Evolutionary conservation across 2,888 invertebrate species (phyloP), one percentile per base, ranked within the genome.

Genomic region (Habrosyne pyritoides): DNA sequence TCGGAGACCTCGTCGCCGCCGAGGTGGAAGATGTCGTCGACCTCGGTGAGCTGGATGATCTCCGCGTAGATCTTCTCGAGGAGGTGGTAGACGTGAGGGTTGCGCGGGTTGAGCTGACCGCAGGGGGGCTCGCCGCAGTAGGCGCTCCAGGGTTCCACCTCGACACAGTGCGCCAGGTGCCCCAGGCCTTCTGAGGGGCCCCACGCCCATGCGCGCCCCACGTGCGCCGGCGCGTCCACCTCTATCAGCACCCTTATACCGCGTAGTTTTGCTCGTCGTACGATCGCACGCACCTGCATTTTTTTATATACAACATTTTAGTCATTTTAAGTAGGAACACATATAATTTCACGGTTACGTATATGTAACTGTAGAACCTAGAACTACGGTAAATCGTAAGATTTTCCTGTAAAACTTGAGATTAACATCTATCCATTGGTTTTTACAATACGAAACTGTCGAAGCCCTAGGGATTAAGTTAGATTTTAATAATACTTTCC

Each of bases 221-320:
- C 96, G 84, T 98, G 98, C 4, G 97, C 97, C 0, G 98, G 98
- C 10, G 97, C 96, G 86, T 98, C 98, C 55, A 98, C 95, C 88
- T 99, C 99, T 0, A 98, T 94, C 53, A 99, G 86, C 10, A 98
- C 95, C 63, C 98, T 94, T 53, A 99, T 95, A 0, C 98, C 99
- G 57, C 97, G 93, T n/a, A 96, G 81, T 64, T 95, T 92, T 0
- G 97, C 97, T 77, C 95, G 97, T 36, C 95, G 94, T 3, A 97
- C 95, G 36, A 98, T 89, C 21, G 95, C 95, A 53, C 92, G 93
- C 33, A 96, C 93, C 50, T 50, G 50, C 7, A 49, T n/a, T 6
- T 7, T 5, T 47, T n/a, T 7, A 24, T 12, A 22, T 47, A 8
- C n/a, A n/a, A n/a, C n/a, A n/a, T n/a, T n/a, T n/a, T n/a, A n/a